Evolutionary conservation across 2,888 invertebrate species (phyloP).

Genomic region (Xanthostigma xanthostigma): DNA sequence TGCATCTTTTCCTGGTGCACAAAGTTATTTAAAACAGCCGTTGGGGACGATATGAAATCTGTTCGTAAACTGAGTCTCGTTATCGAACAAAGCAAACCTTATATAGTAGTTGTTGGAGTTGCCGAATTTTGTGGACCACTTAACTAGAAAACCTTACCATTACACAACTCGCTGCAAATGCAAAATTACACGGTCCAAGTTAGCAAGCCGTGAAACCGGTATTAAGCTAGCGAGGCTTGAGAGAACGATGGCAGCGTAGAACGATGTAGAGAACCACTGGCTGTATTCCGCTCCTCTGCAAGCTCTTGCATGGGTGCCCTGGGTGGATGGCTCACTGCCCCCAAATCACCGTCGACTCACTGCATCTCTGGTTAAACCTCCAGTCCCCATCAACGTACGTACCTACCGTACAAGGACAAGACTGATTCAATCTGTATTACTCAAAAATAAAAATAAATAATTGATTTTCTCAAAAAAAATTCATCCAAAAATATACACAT

Average conservation of each 20-base stretch:
- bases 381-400: too few species aligned
- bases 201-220: conserved; percentile 39
- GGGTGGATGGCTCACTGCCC: neutral
- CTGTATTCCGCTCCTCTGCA: neutral
- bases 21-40: neutral
- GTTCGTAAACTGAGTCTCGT: neutral
- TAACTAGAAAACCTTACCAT: conserved; percentile 44
- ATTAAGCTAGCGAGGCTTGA: conserved; percentile 21
- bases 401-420: too few species aligned
- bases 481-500: too few species aligned
- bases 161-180: conserved; percentile 35
- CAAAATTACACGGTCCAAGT: conserved; percentile 43
- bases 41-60: neutral
- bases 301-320: neutral
- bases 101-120: conserved; percentile 30
- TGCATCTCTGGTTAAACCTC: too few species aligned
- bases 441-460: too few species aligned
- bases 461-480: too few species aligned
- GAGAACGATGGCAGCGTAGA: conserved; percentile 9
- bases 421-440: too few species aligned
- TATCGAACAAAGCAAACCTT: conserved; percentile 24
- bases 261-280: neutral
- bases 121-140: conserved; percentile 45
- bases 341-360: neutral
- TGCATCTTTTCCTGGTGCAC: too few species aligned